Base-by-base conservation (phyloP, 2,888 invertebrate genomes). In the Lycia hirtaria region DNA sequence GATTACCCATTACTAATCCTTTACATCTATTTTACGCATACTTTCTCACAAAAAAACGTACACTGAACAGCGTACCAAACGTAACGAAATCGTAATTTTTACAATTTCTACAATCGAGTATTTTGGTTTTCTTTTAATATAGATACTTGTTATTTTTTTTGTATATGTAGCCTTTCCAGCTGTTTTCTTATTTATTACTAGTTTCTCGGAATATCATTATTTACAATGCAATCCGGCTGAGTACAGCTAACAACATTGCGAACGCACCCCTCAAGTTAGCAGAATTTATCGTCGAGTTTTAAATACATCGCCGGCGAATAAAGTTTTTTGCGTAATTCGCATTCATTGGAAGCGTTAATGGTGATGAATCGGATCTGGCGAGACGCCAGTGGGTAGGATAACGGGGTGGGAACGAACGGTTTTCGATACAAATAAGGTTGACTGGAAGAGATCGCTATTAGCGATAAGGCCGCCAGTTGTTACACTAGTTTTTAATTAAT, bases 361-460 rank as follows among this genome's bases (percentile, higher is more conserved):
- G 87, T 81, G 87, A 89, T 83, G 80, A 81, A 89, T 87, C 73
- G 81, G 72, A 72, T 69, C 80, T 89, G 90, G 90, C 88, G 65
- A 72, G 71, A 75, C 74, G 87, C 89, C 89, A 89, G 79, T 67
- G 66, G 69, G 62, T 67, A 70, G 61, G 61, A 63, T 71, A 68
- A 58, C 35, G 40, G 41, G 22, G 49, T 81, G 41, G 22, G 49
- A 81, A 83, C 83, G 61, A 59, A 20, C 51, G 59, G 55, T 71
- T 71, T 66, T 70, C 73, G 70, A 75, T 47, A 22, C 17, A 22
- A 12, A 40, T 22, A 2, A 28, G 9, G 28, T 7, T 28, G 2
- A 6, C n/a, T n/a, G n/a, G n/a, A n/a, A n/a, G n/a, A n/a, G n/a
- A n/a, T n/a, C n/a, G n/a, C n/a, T n/a, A n/a, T n/a, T n/a, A n/a